These are phyloP conservation scores for Caranx melampygus DNA, from an alignment of 2,113 vertebrate species.

Conservation along the genomic window DNA sequence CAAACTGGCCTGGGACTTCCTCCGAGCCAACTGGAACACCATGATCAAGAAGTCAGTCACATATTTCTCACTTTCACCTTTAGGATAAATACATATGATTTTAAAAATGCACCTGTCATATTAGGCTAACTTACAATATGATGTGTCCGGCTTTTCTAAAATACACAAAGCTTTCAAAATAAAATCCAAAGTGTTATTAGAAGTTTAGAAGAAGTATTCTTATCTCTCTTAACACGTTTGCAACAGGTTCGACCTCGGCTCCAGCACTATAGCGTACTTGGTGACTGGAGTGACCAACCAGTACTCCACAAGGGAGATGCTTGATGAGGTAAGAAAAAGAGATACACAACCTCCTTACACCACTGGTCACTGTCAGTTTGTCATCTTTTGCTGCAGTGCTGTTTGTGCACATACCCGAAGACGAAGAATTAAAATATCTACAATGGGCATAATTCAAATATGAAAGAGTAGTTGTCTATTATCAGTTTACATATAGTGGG, in stretches of 20 bases:
- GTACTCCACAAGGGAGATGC: conserved; percentile 87
- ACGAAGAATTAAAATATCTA: too few relatives aligned
- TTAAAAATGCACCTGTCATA: too few relatives aligned
- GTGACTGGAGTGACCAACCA: conserved; percentile 85
- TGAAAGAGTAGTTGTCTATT: too few relatives aligned
- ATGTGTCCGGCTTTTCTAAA: too few relatives aligned
- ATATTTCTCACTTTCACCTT: neutral
- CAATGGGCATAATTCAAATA: too few relatives aligned
- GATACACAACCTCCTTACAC: neutral
- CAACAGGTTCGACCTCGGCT: conserved; percentile 91
- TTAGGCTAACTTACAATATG: too few relatives aligned
- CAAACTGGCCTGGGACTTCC: conserved; percentile 88
- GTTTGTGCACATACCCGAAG: too few relatives aligned
- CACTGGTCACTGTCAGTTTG: neutral
- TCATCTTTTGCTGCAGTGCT: too few relatives aligned
- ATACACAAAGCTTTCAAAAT: neutral
- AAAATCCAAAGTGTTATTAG: neutral
- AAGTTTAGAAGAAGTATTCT: too few relatives aligned
- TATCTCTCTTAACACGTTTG: neutral
- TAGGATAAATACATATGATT: too few relatives aligned
- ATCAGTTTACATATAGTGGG: too few relatives aligned
- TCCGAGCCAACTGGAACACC: conserved; percentile 87
- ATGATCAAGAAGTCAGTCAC: conserved; percentile 89
- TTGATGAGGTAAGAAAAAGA: conserved; percentile 83
- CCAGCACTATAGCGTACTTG: conserved; percentile 78